phyloP scores from a whole-genome alignment of 2,888 invertebrate genomes.

The Meiosimyza decipiens region DNA sequence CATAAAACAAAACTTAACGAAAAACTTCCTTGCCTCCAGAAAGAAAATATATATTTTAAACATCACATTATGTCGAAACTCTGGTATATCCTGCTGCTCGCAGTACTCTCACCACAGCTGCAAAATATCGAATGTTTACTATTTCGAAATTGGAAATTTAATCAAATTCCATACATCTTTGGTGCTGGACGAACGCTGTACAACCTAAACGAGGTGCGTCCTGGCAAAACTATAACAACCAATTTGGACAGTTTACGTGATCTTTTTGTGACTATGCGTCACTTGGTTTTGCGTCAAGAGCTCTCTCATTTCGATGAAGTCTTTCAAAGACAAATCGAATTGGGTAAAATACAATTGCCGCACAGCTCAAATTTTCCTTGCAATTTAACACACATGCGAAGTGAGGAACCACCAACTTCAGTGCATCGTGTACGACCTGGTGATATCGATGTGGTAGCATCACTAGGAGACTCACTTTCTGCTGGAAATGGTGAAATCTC shows the following conservation, averaged over 20 bases:
- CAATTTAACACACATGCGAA: constrained; percentile 57
- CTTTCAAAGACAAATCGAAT: constrained; percentile 40
- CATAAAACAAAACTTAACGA: too few relatives aligned
- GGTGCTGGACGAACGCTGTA: constrained; percentile 44
- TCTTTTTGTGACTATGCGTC: constrained; percentile 47
- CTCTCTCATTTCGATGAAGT: constrained; percentile 44
- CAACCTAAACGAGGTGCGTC: constrained; percentile 38
- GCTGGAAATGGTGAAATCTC: constrained; percentile 71
- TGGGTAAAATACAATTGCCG: constrained; percentile 59
- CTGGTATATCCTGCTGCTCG: neutral
- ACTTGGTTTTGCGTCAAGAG: constrained; percentile 41
- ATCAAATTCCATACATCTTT: constrained; percentile 32
- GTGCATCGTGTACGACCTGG: constrained; percentile 70
- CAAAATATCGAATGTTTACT: neutral
- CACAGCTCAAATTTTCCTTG: constrained; percentile 62
- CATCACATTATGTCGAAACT: constrained; percentile 3
- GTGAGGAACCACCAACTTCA: constrained; percentile 65
- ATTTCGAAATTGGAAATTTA: neutral
- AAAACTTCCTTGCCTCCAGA: too few relatives aligned
- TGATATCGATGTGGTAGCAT: constrained; percentile 72
- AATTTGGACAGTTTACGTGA: constrained; percentile 51
- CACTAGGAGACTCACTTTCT: constrained; percentile 73
- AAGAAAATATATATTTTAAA: neutral
- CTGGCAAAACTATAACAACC: constrained; percentile 50
- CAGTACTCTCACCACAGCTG: neutral